Percentiles rank a stretch among this genome's conserved stretches.
These are phyloP conservation scores for Trachymyrmex septentrionalis DNA, from an alignment of 1,140 invertebrate species.

Conservation along the genomic window DNA sequence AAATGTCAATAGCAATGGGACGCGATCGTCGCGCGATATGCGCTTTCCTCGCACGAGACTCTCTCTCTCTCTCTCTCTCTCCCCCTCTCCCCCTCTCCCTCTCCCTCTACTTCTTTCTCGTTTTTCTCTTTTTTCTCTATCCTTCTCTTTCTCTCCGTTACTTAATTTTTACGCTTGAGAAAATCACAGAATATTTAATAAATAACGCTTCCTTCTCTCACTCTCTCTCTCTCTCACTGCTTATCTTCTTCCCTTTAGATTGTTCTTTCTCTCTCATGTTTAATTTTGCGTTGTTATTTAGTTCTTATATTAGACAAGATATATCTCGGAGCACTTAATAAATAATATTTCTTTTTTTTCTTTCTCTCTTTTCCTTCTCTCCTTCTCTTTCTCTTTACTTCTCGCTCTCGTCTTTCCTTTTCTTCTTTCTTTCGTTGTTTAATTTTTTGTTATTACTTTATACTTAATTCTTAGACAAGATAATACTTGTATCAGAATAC, in stretches of 20 bases:
- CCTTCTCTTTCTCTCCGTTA: background rate
- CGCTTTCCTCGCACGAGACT: slow-evolving; percentile 14
- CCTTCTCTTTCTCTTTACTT: too few species aligned
- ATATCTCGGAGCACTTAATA: background rate
- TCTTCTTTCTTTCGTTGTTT: background rate
- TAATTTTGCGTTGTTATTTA: background rate
- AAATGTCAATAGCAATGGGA: slow-evolving; percentile 53
- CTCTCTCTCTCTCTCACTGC: background rate
- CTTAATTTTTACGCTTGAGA: background rate
- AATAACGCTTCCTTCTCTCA: background rate
- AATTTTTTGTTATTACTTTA: background rate
- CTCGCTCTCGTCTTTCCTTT: background rate
- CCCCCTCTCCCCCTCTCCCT: background rate
- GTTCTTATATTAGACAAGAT: background rate
- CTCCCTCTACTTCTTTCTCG: background rate
- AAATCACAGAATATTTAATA: background rate
- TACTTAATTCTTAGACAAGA: background rate
- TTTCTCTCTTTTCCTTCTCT: background rate
- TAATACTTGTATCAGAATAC: background rate
- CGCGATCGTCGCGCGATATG: slow-evolving; percentile 41
- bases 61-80: background rate
- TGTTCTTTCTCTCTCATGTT: background rate
- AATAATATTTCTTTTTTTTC: background rate
- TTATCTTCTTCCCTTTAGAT: background rate
- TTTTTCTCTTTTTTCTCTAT: background rate